These are phyloP conservation scores for Caenorhabditis parvicauda DNA, from an alignment of 2,888 invertebrate species.

Conservation along the genomic window DNA sequence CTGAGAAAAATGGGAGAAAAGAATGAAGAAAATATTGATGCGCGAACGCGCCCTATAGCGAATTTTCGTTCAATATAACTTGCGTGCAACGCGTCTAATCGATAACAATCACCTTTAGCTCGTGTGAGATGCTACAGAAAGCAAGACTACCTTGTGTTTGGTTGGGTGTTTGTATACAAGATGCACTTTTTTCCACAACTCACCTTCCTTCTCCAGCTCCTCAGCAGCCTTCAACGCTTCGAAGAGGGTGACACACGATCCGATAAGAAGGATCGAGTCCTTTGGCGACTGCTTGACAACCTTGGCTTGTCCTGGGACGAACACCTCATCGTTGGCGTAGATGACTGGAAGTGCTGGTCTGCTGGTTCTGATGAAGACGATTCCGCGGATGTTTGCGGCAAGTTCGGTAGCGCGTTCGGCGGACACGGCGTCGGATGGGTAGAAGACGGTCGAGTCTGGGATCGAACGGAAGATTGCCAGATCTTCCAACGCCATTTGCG, in stretches of 20 bases:
- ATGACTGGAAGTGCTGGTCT: conserved; percentile 84
- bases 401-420: conserved; percentile 89
- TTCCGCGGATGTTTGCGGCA: conserved; percentile 70
- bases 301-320: conserved; percentile 73
- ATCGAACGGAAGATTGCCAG: conserved; percentile 88
- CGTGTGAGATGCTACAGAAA: too few species aligned
- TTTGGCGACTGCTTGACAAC: conserved; percentile 75
- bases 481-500: conserved; percentile 99
- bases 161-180: too few species aligned
- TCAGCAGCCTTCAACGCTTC: conserved; percentile 78
- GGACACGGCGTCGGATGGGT: conserved; percentile 83
- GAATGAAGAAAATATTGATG: too few species aligned
- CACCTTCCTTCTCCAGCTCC: conserved; percentile 36
- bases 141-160: too few species aligned
- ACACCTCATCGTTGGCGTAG: conserved; percentile 80
- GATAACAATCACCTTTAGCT: too few species aligned
- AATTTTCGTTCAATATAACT: too few species aligned
- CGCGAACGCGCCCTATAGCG: too few species aligned
- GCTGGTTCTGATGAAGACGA: conserved; percentile 93
- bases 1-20: too few species aligned
- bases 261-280: conserved; percentile 84
- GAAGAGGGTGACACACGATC: conserved; percentile 87
- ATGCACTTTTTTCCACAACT: too few species aligned
- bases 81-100: too few species aligned
- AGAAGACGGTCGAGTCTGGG: conserved; percentile 74